phyloP scores from a whole-genome alignment of 2,888 invertebrate species.

The Pantelozetes paolii region DNA sequence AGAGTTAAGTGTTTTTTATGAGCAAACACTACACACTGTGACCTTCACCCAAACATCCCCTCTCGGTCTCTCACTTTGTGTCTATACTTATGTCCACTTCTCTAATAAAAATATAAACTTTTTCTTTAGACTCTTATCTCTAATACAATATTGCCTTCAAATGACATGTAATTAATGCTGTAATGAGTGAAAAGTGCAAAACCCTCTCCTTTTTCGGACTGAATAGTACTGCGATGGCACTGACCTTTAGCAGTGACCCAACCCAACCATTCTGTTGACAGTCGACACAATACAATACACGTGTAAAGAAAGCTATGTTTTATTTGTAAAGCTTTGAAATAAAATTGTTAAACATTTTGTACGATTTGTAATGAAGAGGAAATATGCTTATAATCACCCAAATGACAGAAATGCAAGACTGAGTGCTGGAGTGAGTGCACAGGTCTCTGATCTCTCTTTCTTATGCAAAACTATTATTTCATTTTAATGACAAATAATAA shows the following conservation, averaged over 20 bases:
- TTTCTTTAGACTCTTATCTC: background rate
- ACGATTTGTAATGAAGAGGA: conserved; percentile 20
- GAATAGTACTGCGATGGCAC: conserved; percentile 7
- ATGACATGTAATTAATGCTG: background rate
- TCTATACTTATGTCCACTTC: background rate
- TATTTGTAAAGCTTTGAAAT: background rate
- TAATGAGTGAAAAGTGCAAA: background rate
- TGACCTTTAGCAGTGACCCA: conserved; percentile 32
- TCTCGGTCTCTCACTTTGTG: too few relatives aligned
- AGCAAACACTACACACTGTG: background rate
- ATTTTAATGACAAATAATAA: background rate
- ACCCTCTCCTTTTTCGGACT: conserved; percentile 29
- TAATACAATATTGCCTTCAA: background rate
- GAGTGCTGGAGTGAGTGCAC: background rate
- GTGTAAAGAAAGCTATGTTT: conserved; percentile 6
- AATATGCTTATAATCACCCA: conserved; percentile 18
- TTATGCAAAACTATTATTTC: too few relatives aligned
- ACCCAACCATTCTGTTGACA: conserved; percentile 31
- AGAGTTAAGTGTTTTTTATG: background rate
- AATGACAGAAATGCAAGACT: background rate
- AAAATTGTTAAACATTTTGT: background rate
- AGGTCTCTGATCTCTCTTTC: conserved; percentile 1
- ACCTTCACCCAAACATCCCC: conserved; percentile 4
- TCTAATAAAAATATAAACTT: background rate
- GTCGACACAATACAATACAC: conserved; percentile 9